These are phyloP conservation scores for Anser brachyrhynchus DNA, from an alignment of 2,113 vertebrate species.

Conservation along the genomic window DNA sequence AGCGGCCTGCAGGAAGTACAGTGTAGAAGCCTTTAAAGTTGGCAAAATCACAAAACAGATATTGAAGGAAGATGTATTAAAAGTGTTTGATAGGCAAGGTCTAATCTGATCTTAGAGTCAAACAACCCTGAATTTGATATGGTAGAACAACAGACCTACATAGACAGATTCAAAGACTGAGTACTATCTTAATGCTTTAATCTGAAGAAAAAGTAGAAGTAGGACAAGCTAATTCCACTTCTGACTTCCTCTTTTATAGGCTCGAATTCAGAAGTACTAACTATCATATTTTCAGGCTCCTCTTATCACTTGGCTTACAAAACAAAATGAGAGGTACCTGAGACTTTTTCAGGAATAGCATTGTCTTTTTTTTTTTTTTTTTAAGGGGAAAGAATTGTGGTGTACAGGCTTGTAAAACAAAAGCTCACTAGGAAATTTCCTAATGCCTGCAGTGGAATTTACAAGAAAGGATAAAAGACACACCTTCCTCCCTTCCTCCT, in stretches of 20 bases:
- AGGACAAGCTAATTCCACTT: not conserved
- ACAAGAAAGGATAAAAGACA: not conserved
- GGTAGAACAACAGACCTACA: not conserved
- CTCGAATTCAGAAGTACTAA: not conserved
- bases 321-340: not conserved
- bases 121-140: not conserved
- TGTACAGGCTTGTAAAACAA: not conserved
- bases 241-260: not conserved
- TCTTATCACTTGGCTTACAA: not conserved
- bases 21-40: not conserved
- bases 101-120: not conserved
- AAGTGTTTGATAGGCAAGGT: not conserved
- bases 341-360: not conserved
- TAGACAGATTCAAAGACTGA: not conserved
- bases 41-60: not conserved
- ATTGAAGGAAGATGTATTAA: not conserved
- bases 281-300: not conserved
- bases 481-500: not conserved
- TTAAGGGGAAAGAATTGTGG: not conserved
- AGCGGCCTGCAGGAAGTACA: not conserved
- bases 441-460: not conserved
- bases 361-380: not conserved
- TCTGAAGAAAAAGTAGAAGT: not conserved
- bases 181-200: not conserved
- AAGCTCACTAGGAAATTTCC: not conserved